Base-by-base conservation (phyloP, 1,140 invertebrate species). In the Batillaria attramentaria region DNA sequence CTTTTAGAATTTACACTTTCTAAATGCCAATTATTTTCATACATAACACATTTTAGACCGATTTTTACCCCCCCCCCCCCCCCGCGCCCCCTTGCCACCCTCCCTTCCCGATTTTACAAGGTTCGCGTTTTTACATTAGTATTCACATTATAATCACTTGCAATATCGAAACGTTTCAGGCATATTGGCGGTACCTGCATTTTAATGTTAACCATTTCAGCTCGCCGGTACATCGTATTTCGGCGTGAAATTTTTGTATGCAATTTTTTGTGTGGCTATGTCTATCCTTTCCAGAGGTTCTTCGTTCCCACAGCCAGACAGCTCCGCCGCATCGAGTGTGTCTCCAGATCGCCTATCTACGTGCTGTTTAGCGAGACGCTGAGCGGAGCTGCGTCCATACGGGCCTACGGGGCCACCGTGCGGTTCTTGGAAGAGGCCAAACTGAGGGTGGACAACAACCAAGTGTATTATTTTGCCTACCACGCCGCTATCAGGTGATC, bases 261-360 rank as follows among this genome's bases (percentile, higher is more conserved):
- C 13, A 72, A 18, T 39, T 37, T 31, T 72, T 8, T 50, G 18
- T 42, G 16, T 77, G n/a, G 1, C 54, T 66, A 33, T 43, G 0
- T 1, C 0, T 2, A 18, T 50, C 46, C 68, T 72, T n/a, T n/a
- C 28, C 80, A 93, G 92, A 82, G 86, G 54, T 89, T 92, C 80
- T 93, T 93, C 84, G 90, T 93, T 13, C 85, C 90, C 10, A 92
- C 92, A 20, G 92, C 92, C 5, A 86, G 93, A 77, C 93, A 93
- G 75, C 79, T 93, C n/a, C 91, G 92, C 77, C 85, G 93, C 18
- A 81, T 93, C 1, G 92, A 93, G 72, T 92, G 92, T 3, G 91
- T 90, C 2, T 89, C 91, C 6, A 77, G 91, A 1, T 93, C 93
- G 10, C 42, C 93, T 0, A 92, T 93, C 41, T 93, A 92, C 79